Percentiles rank a stretch among this genome's conserved stretches.
Evolutionary conservation across 1,140 invertebrate genomes (phyloP).

Genomic region (Aphelenchoides fujianensis): DNA sequence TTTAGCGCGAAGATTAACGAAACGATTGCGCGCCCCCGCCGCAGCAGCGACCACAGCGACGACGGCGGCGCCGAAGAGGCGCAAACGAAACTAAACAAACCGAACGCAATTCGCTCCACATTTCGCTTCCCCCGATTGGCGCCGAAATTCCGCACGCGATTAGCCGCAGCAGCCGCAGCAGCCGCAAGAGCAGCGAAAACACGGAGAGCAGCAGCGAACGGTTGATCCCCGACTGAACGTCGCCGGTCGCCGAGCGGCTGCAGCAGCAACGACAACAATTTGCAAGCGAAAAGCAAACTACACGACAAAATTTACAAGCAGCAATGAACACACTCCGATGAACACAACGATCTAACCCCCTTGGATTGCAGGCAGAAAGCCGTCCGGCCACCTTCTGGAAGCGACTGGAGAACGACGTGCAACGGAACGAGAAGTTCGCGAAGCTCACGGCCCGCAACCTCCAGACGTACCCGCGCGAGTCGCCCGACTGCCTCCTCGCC

Average conservation of each 20-base stretch:
- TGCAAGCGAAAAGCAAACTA: not conserved
- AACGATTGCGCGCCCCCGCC: too few species aligned
- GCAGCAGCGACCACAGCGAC: too few species aligned
- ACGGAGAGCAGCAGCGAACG: too few species aligned
- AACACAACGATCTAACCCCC: not conserved
- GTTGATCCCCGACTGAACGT: too few species aligned
- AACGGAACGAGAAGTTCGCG: slow-evolving; percentile 10
- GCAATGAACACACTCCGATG: not conserved
- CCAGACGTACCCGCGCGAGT: not conserved
- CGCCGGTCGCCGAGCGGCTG: not conserved
- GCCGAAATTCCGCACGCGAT: not conserved
- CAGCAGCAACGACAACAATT: not conserved
- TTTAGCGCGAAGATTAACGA: too few species aligned
- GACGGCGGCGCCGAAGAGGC: too few species aligned
- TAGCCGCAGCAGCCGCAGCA: not conserved
- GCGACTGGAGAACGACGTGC: slow-evolving; percentile 10
- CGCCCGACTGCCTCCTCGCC: not conserved
- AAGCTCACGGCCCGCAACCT: slow-evolving; percentile 1
- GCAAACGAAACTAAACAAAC: too few species aligned
- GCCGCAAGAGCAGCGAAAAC: too few species aligned
- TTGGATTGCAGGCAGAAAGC: slow-evolving; percentile 11
- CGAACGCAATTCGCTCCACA: not conserved
- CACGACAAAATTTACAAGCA: not conserved
- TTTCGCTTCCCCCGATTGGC: not conserved
- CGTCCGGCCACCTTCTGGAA: not conserved